A percentile compares a stretch with the other conserved stretches of the same genome.
These are phyloP conservation scores for Eupsittula cactorum DNA, from an alignment of 2,113 vertebrate genomes.

Conservation along the genomic window DNA sequence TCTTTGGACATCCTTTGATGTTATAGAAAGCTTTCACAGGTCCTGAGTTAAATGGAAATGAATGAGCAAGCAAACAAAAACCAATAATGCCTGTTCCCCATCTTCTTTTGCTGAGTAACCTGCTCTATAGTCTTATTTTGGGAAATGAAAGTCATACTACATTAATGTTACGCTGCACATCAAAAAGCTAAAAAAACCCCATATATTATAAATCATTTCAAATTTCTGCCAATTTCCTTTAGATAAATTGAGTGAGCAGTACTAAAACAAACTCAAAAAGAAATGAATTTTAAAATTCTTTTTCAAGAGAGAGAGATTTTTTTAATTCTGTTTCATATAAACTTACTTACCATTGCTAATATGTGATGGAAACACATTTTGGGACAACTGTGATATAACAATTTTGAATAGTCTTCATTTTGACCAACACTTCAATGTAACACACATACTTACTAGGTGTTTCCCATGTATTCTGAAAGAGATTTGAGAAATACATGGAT, in stretches of 20 bases:
- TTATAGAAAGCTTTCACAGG: background rate
- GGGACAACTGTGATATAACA: background rate
- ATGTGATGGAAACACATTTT: background rate
- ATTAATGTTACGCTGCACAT: background rate
- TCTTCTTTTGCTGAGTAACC: background rate
- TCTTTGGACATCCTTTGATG: background rate
- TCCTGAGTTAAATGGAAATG: background rate
- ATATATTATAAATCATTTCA: background rate
- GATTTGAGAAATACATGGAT: background rate
- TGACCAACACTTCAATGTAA: background rate
- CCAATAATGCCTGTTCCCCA: accelerated
- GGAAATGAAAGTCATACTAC: background rate
- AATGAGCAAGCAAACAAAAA: background rate
- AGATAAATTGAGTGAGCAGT: background rate
- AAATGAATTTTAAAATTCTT: background rate
- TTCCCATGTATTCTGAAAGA: background rate
- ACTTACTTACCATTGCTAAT: background rate
- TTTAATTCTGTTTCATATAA: background rate
- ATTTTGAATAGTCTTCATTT: background rate
- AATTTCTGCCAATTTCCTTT: background rate
- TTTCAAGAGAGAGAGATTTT: background rate
- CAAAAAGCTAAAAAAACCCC: background rate
- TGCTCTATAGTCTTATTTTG: background rate
- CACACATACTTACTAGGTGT: background rate
- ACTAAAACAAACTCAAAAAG: background rate